phyloP scores from a whole-genome alignment of 2,888 invertebrate genomes.

The Cryptocephalus primarius region DNA sequence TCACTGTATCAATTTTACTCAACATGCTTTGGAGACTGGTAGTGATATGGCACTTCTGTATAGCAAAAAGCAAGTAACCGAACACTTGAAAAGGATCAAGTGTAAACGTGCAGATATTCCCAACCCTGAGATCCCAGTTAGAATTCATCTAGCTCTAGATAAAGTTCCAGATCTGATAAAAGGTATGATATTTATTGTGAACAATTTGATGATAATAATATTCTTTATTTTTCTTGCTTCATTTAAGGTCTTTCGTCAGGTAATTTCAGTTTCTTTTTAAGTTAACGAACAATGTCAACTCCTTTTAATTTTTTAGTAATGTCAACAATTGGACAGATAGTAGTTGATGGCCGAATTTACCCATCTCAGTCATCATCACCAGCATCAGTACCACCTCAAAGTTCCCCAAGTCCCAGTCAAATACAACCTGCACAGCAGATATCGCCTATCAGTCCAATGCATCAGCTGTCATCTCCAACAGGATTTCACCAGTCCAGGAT shows the following conservation, averaged over 20 bases:
- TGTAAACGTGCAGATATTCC: constrained; percentile 77
- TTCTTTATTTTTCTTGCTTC: neutral
- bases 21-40: constrained; percentile 65
- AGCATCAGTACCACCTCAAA: constrained; percentile 13
- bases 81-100: constrained; percentile 71
- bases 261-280: constrained; percentile 11
- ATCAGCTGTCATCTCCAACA: constrained; percentile 20
- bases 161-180: constrained; percentile 71
- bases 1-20: constrained; percentile 79
- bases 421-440: constrained; percentile 35
- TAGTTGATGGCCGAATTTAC: constrained; percentile 75
- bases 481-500: constrained; percentile 13
- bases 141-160: constrained; percentile 68
- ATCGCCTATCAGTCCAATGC: constrained; percentile 24
- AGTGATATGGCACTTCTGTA: constrained; percentile 76
- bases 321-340: constrained; percentile 67
- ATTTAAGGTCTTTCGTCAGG: constrained; percentile 29
- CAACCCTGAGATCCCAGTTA: constrained; percentile 79
- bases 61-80: constrained; percentile 65
- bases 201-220: neutral
- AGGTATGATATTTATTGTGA: constrained; percentile 38
- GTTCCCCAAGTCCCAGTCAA: constrained; percentile 29
- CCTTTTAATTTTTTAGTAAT: constrained; percentile 44
- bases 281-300: neutral
- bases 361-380: constrained; percentile 42